phyloP scores from a whole-genome alignment of 2,113 vertebrate genomes.

The Oxyura jamaicensis region DNA sequence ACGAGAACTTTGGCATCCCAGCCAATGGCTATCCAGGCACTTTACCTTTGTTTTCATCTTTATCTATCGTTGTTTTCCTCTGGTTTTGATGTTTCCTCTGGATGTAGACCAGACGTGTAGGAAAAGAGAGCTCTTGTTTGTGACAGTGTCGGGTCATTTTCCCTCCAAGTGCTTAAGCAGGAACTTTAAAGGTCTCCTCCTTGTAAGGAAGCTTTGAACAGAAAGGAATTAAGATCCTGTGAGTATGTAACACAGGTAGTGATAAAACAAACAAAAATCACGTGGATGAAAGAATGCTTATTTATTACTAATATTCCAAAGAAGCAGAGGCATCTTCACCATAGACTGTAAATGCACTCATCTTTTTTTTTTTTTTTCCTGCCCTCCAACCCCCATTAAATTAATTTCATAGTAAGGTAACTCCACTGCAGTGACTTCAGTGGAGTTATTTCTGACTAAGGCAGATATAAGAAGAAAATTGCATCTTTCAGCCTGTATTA shows the following conservation, averaged over 20 bases:
- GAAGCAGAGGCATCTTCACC: background rate
- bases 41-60: background rate
- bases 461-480: background rate
- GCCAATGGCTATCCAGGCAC: background rate
- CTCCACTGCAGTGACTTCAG: background rate
- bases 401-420: background rate
- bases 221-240: background rate
- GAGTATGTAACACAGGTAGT: background rate
- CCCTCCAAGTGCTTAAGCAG: background rate
- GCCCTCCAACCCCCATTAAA: background rate
- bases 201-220: background rate
- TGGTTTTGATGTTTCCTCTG: background rate
- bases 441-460: slow-evolving; percentile 1
- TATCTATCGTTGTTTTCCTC: background rate
- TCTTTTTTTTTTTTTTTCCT: background rate
- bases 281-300: background rate
- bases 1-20: background rate
- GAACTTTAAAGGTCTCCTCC: background rate
- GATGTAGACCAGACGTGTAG: background rate
- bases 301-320: background rate
- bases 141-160: fast-evolving
- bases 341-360: background rate
- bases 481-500: background rate
- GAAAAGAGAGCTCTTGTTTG: background rate
- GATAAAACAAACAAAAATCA: background rate